Evolutionary conservation across 1,140 invertebrate species (phyloP).

Genomic region (Ceratoteleas bidentatus): DNA sequence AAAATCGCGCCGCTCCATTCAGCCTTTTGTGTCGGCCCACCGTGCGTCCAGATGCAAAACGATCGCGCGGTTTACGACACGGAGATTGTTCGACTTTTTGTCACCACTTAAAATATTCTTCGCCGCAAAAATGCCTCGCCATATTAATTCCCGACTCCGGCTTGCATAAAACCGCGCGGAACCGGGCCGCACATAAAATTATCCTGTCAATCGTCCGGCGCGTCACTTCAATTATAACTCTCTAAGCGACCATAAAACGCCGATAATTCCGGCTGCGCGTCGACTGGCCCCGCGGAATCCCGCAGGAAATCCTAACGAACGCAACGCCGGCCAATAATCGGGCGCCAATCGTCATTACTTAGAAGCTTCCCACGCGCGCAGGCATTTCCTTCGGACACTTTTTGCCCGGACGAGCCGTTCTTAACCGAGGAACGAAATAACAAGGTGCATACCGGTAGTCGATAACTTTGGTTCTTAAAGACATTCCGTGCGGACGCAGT

Average conservation of each 20-base stretch:
- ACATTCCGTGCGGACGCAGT: conserved; percentile 58
- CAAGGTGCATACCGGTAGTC: conserved; percentile 70
- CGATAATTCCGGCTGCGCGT: conserved; percentile 1
- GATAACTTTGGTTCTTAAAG: conserved; percentile 71
- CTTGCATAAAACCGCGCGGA: conserved; percentile 76
- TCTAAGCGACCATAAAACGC: no score
- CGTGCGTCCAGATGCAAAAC: no score
- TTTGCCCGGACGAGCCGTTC: conserved; percentile 48
- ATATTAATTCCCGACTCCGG: conserved; percentile 24
- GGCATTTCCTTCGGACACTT: conserved; percentile 52
- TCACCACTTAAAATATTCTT: neutral
- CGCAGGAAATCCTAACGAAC: conserved; percentile 25
- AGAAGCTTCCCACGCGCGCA: conserved; percentile 50
- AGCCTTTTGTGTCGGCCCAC: neutral
- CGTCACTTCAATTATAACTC: no score
- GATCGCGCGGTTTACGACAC: no score
- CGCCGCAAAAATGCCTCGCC: conserved; percentile 43
- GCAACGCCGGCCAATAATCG: conserved; percentile 19
- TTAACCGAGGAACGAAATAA: conserved; percentile 56
- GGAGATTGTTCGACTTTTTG: no score
- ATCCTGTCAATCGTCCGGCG: conserved; percentile 33
- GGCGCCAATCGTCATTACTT: conserved; percentile 41
- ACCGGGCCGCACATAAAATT: conserved; percentile 77
- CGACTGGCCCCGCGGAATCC: neutral
- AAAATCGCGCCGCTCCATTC: conserved; percentile 13